Base-by-base conservation (phyloP, 2,113 vertebrate species). In the Oxygymnocypris stewartii region DNA sequence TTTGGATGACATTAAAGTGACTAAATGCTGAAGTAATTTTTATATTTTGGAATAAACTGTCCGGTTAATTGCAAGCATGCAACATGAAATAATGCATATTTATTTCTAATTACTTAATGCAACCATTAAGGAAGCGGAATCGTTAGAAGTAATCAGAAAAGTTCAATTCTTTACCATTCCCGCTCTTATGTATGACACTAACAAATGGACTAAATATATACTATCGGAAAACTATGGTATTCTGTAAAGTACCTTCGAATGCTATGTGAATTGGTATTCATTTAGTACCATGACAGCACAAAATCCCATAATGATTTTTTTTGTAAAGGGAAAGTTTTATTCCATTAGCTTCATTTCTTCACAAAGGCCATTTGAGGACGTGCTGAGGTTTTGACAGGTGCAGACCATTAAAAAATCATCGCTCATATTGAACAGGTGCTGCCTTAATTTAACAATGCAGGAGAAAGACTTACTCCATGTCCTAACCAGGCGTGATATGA, bases 401-500 rank as follows among this genome's bases (percentile, higher is more conserved):
- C 57, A 61, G 57, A 23, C 20, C 57, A 61, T 61, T 61, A 61
- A 61, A 23, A n/a, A 61, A 61, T 10, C 23, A 61, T n/a, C 1
- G 23, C 8, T 61, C 23, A n/a, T 61, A 61, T 20, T 61, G 57
- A 61, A n/a, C 57, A 61, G 57, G 20, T 61, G 57, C 20, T 61
- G 57, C 57, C 23, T 61, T 61, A 61, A 61, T 61, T n/a, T 61
- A 61, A 61, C 57, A 61, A 61, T 8, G n/a, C 57, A 61, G 23
- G 57, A 61, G 57, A 61, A 59, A 61, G 57, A n/a, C 57, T 61
- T 61, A 61, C 57, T 61, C 57, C 57, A 61, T 61, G 57, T 61
- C 57, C 57, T 61, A 61, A 61, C 23, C 23, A n/a, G 20, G 20
- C 57, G 10, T n/a, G 20, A 61, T 61, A 7, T 61, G 20, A 61